Percentiles rank a stretch among this genome's conserved stretches.
Evolutionary conservation across 2,888 invertebrate species (phyloP).

Genomic region (Drosophila planitibia): DNA sequence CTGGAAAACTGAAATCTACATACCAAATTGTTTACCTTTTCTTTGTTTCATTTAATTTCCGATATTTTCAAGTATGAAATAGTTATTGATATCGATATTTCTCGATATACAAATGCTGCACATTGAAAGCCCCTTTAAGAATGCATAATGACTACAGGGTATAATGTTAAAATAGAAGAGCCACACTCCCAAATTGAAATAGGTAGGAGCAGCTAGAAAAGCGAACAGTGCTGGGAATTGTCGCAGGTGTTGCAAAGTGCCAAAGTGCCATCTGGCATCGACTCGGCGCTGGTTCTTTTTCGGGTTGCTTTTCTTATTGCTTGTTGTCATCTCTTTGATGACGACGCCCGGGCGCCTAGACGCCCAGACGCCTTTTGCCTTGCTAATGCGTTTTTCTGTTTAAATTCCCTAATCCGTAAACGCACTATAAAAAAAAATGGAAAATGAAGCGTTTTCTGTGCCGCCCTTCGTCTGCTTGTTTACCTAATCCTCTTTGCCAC

Average conservation of each 20-base stretch:
- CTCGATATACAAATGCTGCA: background rate
- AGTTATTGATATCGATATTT: background rate
- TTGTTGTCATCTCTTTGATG: constrained; percentile 46
- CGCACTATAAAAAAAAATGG: constrained; percentile 62
- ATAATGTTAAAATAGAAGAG: constrained; percentile 20
- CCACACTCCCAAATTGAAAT: constrained; percentile 30
- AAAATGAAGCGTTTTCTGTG: constrained; percentile 63
- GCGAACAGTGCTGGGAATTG: constrained; percentile 69
- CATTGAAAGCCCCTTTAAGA: background rate
- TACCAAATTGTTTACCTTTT: background rate
- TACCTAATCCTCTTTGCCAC: constrained; percentile 45
- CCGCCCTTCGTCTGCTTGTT: constrained; percentile 52
- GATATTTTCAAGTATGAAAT: background rate
- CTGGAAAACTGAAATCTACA: background rate
- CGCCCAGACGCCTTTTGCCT: constrained; percentile 59
- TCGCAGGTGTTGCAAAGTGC: constrained; percentile 82
- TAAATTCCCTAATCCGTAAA: constrained; percentile 80
- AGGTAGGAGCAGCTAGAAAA: constrained; percentile 23
- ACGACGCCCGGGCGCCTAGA: constrained; percentile 22
- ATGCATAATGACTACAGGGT: constrained; percentile 5
- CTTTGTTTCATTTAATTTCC: background rate
- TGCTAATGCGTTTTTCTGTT: constrained; percentile 82
- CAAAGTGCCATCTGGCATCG: constrained; percentile 51
- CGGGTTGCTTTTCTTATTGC: constrained; percentile 6
- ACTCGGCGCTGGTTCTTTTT: constrained; percentile 23